A percentile compares a stretch with the other conserved stretches of the same genome.
Evolutionary conservation across 1,140 invertebrate genomes (phyloP).

Genomic region (Drosophila nannoptera): DNA sequence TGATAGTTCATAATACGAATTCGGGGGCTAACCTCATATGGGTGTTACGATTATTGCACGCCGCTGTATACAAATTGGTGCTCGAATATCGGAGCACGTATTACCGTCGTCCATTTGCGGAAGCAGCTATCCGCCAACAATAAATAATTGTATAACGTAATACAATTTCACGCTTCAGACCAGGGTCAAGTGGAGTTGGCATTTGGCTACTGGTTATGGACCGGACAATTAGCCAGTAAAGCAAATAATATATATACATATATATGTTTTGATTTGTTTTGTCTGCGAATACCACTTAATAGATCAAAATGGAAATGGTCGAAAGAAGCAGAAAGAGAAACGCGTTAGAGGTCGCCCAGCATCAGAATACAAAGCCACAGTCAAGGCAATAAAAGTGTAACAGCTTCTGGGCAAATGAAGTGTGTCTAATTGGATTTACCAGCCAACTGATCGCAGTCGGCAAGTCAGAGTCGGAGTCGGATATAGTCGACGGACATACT

Average conservation of each 20-base stretch:
- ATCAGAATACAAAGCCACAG: slow-evolving; percentile 47
- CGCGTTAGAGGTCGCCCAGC: slow-evolving; percentile 36
- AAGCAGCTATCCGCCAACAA: slow-evolving; percentile 38
- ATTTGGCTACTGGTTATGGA: slow-evolving; percentile 43
- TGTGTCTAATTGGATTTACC: slow-evolving; percentile 40
- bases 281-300: slow-evolving; percentile 46
- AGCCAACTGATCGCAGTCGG: slow-evolving; percentile 10
- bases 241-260: slow-evolving; percentile 6
- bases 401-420: slow-evolving; percentile 43
- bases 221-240: slow-evolving; percentile 47
- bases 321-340: neutral
- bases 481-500: neutral
- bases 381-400: slow-evolving; percentile 51
- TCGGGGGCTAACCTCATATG: slow-evolving; percentile 46
- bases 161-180: slow-evolving; percentile 54
- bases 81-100: slow-evolving; percentile 44
- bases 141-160: slow-evolving; percentile 35
- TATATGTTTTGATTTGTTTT: slow-evolving; percentile 52
- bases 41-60: slow-evolving; percentile 38
- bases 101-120: slow-evolving; percentile 40
- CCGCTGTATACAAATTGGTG: neutral
- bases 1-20: slow-evolving; percentile 51
- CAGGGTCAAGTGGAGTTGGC: slow-evolving; percentile 43
- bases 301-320: slow-evolving; percentile 30
- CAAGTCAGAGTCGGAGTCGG: too few species aligned